phyloP scores from a whole-genome alignment of 2,113 vertebrate genomes.

The Bubalus kerabau region DNA sequence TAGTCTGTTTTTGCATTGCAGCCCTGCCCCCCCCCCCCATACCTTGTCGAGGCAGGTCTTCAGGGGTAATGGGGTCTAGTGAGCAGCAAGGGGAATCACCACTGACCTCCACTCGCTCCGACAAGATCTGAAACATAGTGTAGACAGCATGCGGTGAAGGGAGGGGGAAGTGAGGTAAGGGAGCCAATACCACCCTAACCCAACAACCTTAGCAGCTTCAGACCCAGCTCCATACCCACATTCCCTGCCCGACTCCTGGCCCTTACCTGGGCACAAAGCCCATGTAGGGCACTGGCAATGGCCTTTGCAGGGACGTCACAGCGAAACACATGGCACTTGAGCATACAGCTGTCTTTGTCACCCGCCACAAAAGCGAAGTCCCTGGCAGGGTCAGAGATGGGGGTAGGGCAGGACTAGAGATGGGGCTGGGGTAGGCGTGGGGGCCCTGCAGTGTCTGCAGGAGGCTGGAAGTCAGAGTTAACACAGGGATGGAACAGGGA shows the following conservation, averaged over 20 bases:
- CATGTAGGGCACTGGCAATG: slow-evolving; percentile 91
- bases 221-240: not conserved
- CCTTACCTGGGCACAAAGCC: slow-evolving; percentile 93
- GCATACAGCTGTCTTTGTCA: slow-evolving; percentile 94
- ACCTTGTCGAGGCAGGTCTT: slow-evolving; percentile 91
- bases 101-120: slow-evolving; percentile 81
- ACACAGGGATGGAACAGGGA: not conserved
- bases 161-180: not conserved
- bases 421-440: not conserved
- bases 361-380: slow-evolving; percentile 97
- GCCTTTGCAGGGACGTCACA: slow-evolving; percentile 94
- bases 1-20: not conserved
- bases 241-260: not conserved
- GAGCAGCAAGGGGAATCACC: slow-evolving; percentile 76
- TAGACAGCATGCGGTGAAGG: not conserved
- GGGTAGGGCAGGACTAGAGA: not conserved
- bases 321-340: slow-evolving; percentile 97
- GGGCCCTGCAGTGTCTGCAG: not conserved
- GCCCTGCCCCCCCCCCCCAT: slow-evolving; percentile 3
- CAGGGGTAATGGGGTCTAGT: slow-evolving; percentile 85
- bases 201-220: not conserved
- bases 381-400: slow-evolving; percentile 78
- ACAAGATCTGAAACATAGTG: slow-evolving; percentile 84
- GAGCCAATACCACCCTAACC: not conserved
- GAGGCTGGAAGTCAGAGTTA: not conserved